Conservation (phyloP, 1,140 invertebrate genomes). For the Anthonomus grandis region DNA sequence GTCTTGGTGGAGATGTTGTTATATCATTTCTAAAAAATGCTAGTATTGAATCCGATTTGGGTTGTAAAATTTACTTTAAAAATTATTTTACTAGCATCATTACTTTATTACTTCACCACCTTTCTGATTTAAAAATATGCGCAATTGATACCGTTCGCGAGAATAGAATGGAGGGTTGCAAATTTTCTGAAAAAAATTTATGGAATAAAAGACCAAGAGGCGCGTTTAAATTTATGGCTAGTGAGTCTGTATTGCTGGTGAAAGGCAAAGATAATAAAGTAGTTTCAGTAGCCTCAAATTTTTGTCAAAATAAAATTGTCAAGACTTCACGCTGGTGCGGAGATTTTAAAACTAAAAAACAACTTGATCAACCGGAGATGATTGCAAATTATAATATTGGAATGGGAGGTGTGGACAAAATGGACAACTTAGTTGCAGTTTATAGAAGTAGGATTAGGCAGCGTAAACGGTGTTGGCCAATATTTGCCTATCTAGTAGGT, state of each 20-base stretch:
- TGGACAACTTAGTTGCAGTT: constrained; percentile 29
- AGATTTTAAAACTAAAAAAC: constrained; percentile 22
- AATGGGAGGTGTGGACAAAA: constrained; percentile 44
- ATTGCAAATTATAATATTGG: constrained; percentile 18
- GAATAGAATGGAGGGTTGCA: constrained; percentile 18
- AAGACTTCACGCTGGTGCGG: constrained; percentile 24
- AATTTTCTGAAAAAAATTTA: constrained; percentile 8
- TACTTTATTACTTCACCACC: constrained; percentile 1
- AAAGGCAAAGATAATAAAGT: no score
- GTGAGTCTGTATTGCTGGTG: constrained; percentile 28
- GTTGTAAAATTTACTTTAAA: constrained; percentile 20
- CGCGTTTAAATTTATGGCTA: not conserved
- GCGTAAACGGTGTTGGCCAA: constrained; percentile 11
- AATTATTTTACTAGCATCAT: not conserved
- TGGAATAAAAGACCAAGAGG: no score
- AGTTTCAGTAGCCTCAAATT: constrained; percentile 41
- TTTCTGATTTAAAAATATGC: no score
- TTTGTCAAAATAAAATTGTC: constrained; percentile 30
- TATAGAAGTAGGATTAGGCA: constrained; percentile 23
- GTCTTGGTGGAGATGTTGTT: constrained; percentile 28
- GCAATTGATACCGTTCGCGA: constrained; percentile 23
- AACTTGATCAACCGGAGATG: no score
- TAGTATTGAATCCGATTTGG: constrained; percentile 9
- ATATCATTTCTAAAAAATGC: constrained; percentile 18
- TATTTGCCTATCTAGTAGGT: not conserved